Base-by-base conservation (phyloP, 2,888 invertebrate genomes). In the Ophioninae sp. region DNA sequence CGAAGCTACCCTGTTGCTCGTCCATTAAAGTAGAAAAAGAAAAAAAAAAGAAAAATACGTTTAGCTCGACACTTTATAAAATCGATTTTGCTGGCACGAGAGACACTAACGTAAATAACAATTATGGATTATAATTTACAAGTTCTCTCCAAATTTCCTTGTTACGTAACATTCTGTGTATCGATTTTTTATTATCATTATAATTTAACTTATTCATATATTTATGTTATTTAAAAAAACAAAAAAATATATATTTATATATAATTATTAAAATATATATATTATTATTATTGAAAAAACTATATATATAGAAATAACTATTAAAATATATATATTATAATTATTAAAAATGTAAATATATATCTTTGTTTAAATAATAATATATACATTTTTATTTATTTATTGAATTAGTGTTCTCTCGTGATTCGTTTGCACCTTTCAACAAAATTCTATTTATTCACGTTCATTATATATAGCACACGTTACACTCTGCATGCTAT, bases 351-450 rank as follows among this genome's bases (percentile, higher is more conserved):
- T 30, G 3, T 30, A 30, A 30, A 30, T 30, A 30, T 30, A 30
- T 30, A 17, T 51, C 13, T 17, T 51, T 51, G 51, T 51, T 51
- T 17, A 17, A 51, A 17, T 2, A 6, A 17, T 51, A 6, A 51
- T 17, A 17, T 51, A 17, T 17, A 51, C 13, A 10, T 51, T 6
- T 51, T 1, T 51, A 0, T 51, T 23, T 68, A 22, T 68, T 23
- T 44, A 8, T 44, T 13, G 13, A 20, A 8, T 37, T 37, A 23
- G 1, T 30, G n/a, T 30, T 9, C 17, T 56, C 56, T 69, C 37
- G 69, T 69, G n/a, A 69, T 69, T 69, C 51, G 17, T 8, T 56
- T n/a, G 69, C 69, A 69, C 56, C 51, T n/a, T 56, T 3, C 5
- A 69, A 69, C 10, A 37, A 17, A 8, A 23, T 37, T 9, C 30